These are phyloP conservation scores for Heliconius hortense DNA, from an alignment of 2,888 invertebrate genomes.

Conservation along the genomic window DNA sequence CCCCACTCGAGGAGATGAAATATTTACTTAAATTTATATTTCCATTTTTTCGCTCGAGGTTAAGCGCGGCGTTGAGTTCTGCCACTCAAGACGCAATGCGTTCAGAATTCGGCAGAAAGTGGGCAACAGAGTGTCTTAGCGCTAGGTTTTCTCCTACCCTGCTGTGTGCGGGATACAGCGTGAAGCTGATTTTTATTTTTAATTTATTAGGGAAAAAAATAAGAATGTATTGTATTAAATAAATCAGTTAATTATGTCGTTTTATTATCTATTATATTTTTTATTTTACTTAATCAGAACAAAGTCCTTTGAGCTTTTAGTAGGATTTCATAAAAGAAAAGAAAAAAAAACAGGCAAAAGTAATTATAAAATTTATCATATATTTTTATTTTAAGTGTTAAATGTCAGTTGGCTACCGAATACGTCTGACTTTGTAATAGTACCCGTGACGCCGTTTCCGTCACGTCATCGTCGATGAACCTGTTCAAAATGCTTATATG, in stretches of 20 bases:
- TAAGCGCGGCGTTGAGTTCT: no score
- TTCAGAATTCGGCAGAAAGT: no score
- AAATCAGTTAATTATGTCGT: no score
- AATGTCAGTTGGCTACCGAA: conserved; percentile 55
- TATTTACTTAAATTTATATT: no score
- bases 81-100: no score
- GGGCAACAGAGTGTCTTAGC: no score
- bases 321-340: background rate
- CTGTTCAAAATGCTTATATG: conserved; percentile 49
- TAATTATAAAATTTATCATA: background rate
- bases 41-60: no score
- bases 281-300: background rate
- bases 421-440: conserved; percentile 55
- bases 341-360: background rate
- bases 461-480: conserved; percentile 51
- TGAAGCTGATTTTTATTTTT: no score
- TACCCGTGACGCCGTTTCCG: conserved; percentile 51
- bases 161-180: no score
- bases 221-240: background rate
- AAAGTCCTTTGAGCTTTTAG: background rate
- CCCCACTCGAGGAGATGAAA: no score
- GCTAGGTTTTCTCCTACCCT: no score
- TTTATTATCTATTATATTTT: background rate
- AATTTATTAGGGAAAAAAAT: background rate
- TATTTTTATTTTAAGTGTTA: conserved; percentile 12